These are phyloP conservation scores for Choristoneura rosaceana DNA, from an alignment of 2,888 invertebrate species.

Conservation along the genomic window DNA sequence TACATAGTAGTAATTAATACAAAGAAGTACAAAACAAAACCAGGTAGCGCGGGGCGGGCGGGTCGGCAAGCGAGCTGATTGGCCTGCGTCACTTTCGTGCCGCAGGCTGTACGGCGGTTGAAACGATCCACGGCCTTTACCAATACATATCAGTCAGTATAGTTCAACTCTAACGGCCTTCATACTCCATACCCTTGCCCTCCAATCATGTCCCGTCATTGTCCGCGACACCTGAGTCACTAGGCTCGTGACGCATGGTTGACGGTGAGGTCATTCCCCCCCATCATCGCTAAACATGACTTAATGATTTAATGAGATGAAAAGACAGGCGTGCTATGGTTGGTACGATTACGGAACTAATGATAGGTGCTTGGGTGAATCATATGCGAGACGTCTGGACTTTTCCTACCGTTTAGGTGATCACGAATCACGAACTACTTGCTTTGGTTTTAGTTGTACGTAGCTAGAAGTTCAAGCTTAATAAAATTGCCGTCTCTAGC, in stretches of 20 bases:
- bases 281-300: constrained; percentile 41
- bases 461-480: no score
- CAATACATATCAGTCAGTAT: neutral
- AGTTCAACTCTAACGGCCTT: constrained; percentile 11
- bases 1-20: no score
- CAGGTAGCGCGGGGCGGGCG: no score
- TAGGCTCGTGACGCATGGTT: constrained; percentile 50
- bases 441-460: no score
- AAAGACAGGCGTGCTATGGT: constrained; percentile 3
- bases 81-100: no score
- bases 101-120: no score
- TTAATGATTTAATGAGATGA: constrained; percentile 15
- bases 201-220: constrained; percentile 5
- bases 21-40: no score
- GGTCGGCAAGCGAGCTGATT: no score
- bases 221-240: constrained; percentile 51
- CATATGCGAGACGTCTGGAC: neutral
- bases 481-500: no score
- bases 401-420: neutral
- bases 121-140: neutral
- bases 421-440: neutral
- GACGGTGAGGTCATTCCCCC: constrained; percentile 50
- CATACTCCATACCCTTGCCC: constrained; percentile 25
- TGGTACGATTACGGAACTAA: neutral
- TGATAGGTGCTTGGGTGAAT: constrained; percentile 5